These are phyloP conservation scores for Desmophyllum pertusum DNA, from an alignment of 92 coral and sea anemone genomes.

Conservation along the genomic window DNA sequence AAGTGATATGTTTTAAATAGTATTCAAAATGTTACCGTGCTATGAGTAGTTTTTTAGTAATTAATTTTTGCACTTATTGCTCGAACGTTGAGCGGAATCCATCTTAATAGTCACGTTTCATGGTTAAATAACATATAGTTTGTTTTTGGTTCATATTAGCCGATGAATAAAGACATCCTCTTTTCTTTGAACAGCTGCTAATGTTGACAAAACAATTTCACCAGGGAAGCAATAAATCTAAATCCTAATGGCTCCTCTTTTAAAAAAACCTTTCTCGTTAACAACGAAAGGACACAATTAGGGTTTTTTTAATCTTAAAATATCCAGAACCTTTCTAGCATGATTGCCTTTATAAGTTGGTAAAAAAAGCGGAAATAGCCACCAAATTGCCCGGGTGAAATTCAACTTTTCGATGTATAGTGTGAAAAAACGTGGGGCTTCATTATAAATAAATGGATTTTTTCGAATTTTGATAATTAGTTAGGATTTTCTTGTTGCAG, in stretches of 20 bases:
- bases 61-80: too few species aligned
- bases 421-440: conserved; percentile 3
- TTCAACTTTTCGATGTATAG: background rate
- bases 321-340: background rate
- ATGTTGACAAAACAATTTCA: conserved; percentile 21
- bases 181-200: conserved; percentile 27
- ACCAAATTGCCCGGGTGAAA: background rate
- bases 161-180: background rate
- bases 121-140: background rate
- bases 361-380: conserved; percentile 21
- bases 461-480: background rate
- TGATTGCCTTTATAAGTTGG: background rate
- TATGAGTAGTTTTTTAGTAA: too few species aligned
- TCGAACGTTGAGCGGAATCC: too few species aligned
- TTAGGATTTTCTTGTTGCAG: background rate
- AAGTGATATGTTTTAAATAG: too few species aligned
- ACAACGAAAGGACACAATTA: background rate
- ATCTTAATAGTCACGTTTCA: background rate
- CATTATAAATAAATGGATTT: conserved; percentile 2
- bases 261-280: background rate
- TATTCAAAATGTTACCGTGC: too few species aligned
- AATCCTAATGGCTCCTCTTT: background rate
- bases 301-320: background rate
- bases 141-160: background rate
- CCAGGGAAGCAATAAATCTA: background rate